Evolutionary conservation across 2,797 vertebrate species (phyloP).

Genomic region (Gadopsis marmoratus): DNA sequence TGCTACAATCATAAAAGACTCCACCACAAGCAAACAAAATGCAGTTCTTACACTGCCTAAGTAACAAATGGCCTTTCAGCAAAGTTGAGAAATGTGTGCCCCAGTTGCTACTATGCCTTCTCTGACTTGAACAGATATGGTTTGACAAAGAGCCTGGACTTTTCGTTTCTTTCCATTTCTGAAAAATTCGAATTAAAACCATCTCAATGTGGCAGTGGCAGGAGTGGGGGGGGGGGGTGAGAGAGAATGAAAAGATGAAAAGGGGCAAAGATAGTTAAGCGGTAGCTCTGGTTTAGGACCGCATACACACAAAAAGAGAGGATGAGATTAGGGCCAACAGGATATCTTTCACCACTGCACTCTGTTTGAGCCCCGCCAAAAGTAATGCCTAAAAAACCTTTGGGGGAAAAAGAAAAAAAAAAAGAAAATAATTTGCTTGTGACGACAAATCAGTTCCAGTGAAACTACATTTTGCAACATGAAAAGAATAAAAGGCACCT

Average conservation of each 20-base stretch:
- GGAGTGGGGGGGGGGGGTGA: constrained; percentile 22
- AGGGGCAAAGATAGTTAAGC: constrained; percentile 67
- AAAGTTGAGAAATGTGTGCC: constrained; percentile 58
- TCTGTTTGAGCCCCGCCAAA: constrained; percentile 54
- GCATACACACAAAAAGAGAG: constrained; percentile 50
- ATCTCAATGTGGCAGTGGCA: constrained; percentile 58
- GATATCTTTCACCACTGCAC: constrained; percentile 59
- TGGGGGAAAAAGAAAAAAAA: neutral
- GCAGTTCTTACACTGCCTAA: constrained; percentile 40
- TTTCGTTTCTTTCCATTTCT: constrained; percentile 66
- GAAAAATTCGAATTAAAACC: constrained; percentile 74
- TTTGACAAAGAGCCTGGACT: constrained; percentile 63
- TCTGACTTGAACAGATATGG: constrained; percentile 59
- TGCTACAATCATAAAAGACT: constrained; percentile 19
- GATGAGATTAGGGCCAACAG: constrained; percentile 60
- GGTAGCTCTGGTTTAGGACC: constrained; percentile 50
- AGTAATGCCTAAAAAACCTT: constrained; percentile 26
- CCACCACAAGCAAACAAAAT: constrained; percentile 43
- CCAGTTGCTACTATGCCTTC: constrained; percentile 46
- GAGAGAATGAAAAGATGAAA: constrained; percentile 56
- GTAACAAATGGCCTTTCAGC: constrained; percentile 66
- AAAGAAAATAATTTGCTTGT: constrained; percentile 60
- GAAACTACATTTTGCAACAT: constrained; percentile 47
- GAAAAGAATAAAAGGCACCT: constrained; percentile 52
- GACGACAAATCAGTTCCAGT: constrained; percentile 57